Evolutionary conservation across 2,113 vertebrate genomes (phyloP).

Genomic region (Oreocharis arfaki): DNA sequence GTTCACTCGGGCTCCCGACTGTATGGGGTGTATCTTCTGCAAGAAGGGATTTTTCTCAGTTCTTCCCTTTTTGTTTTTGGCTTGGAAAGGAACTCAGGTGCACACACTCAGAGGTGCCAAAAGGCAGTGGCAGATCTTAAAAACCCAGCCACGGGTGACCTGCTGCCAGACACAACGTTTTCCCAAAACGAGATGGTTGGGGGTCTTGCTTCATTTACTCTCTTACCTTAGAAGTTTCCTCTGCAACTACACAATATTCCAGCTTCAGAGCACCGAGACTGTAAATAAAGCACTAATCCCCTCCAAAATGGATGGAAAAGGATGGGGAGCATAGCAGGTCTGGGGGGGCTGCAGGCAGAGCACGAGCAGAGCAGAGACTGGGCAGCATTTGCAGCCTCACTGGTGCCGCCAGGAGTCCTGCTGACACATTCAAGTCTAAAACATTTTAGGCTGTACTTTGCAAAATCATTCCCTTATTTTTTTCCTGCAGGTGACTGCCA

Average conservation of each 20-base stretch:
- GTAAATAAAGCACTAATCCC: neutral
- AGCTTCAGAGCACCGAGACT: neutral
- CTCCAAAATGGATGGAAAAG: neutral
- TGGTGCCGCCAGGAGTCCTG: neutral
- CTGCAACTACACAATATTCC: neutral
- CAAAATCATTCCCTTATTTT: neutral
- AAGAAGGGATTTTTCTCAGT: neutral
- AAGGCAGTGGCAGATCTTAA: neutral
- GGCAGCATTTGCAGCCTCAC: neutral
- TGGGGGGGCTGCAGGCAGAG: neutral
- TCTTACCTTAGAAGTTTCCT: neutral
- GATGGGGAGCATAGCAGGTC: neutral
- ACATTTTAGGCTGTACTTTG: neutral
- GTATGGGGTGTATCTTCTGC: fast-evolving
- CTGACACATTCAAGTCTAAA: neutral
- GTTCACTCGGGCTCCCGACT: neutral
- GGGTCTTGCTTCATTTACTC: neutral
- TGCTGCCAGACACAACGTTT: neutral
- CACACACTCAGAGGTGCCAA: neutral
- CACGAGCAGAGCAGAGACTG: fast-evolving
- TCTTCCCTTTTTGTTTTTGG: neutral
- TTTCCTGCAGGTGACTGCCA: neutral
- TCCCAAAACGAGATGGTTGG: fast-evolving
- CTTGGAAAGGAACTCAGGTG: neutral
- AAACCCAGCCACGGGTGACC: neutral